These are phyloP conservation scores for Xestia rhomboidea DNA, from an alignment of 2,888 invertebrate genomes.

Conservation along the genomic window DNA sequence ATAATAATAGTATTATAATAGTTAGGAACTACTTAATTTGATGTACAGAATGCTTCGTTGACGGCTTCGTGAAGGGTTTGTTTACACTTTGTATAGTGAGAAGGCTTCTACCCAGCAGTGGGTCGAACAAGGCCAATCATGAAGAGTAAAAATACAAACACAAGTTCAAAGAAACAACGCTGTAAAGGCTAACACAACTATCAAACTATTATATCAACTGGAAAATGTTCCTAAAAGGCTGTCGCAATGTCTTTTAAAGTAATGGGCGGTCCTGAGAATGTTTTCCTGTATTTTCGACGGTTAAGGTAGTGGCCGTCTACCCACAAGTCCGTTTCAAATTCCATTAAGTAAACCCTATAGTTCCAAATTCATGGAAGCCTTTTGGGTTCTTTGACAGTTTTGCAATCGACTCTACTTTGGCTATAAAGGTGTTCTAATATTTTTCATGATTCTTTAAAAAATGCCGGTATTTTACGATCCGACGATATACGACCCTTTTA, in stretches of 20 bases:
- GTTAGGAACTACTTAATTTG: too few species aligned
- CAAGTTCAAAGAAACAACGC: background rate
- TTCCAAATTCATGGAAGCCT: background rate
- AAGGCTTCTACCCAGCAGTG: background rate
- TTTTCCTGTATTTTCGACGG: background rate
- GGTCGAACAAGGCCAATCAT: background rate
- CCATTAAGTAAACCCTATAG: background rate
- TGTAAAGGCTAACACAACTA: background rate
- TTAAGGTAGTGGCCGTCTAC: background rate
- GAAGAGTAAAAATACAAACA: background rate
- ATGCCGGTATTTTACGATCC: background rate
- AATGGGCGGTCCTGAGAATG: background rate
- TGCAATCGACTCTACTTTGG: background rate
- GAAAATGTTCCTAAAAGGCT: constrained; percentile 3
- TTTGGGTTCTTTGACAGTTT: background rate
- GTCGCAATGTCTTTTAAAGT: constrained; percentile 14
- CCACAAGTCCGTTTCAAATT: constrained; percentile 7
- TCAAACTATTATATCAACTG: background rate
- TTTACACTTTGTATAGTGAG: background rate
- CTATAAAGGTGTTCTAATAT: background rate
- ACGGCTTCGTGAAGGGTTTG: background rate
- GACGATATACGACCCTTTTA: too few species aligned
- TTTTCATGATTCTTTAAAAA: background rate
- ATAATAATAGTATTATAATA: too few species aligned
- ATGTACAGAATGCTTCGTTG: background rate